Conservation (phyloP, 2,797 vertebrate species). For the Tiaroga cobitis region DNA sequence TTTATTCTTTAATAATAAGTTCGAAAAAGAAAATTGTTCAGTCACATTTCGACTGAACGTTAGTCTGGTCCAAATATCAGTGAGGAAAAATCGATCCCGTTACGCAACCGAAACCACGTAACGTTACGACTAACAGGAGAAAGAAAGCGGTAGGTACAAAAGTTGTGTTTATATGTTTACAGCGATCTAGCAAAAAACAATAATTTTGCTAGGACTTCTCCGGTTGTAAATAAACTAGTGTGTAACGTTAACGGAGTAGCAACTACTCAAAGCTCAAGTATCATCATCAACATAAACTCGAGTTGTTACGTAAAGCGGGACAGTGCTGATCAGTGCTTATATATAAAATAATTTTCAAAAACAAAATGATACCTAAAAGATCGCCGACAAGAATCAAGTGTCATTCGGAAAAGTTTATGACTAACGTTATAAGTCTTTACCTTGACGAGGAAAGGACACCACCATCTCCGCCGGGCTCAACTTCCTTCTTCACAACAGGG, state of each 20-base stretch:
- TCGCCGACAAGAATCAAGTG: no score
- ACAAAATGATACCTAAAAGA: neutral
- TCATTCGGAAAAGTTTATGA: neutral
- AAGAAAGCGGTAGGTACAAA: neutral
- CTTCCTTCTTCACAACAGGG: constrained; percentile 60
- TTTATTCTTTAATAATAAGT: neutral
- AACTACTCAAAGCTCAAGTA: neutral
- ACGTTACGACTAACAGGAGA: neutral
- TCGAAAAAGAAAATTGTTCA: neutral
- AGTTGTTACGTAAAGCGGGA: neutral
- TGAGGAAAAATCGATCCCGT: constrained; percentile 38
- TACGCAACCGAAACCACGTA: constrained; percentile 51
- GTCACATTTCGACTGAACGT: constrained; percentile 15
- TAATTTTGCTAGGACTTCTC: neutral
- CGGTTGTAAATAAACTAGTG: neutral
- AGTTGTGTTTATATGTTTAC: neutral
- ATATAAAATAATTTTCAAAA: neutral
- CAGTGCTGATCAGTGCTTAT: neutral
- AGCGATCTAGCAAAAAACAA: neutral
- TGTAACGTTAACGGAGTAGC: neutral
- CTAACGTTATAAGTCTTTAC: constrained; percentile 38
- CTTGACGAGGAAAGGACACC: constrained; percentile 58
- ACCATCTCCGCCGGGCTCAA: constrained; percentile 56
- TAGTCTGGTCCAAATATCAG: constrained; percentile 21
- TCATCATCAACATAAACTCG: neutral